A percentile compares a stretch with the other conserved stretches of the same genome.
Conservation (phyloP, 1,140 invertebrate genomes). For the Dermatophagoides farinae region DNA sequence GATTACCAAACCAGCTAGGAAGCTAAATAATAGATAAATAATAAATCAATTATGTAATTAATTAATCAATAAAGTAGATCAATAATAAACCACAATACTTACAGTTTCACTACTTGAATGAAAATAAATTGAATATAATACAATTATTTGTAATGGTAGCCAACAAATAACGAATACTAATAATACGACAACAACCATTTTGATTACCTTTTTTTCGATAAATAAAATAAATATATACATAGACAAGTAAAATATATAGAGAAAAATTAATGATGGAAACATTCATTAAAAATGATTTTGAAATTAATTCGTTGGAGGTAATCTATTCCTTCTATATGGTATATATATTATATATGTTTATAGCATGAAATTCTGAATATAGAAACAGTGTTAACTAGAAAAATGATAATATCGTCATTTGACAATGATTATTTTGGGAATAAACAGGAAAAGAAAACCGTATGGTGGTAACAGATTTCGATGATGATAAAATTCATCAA, state of each 20-base stretch:
- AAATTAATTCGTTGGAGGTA: too few relatives aligned
- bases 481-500: too few relatives aligned
- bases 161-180: constrained; percentile 26
- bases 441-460: too few relatives aligned
- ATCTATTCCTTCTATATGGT: too few relatives aligned
- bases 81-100: neutral
- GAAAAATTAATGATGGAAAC: neutral
- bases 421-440: too few relatives aligned
- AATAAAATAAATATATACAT: too few relatives aligned
- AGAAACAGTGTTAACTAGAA: too few relatives aligned
- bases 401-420: too few relatives aligned
- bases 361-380: too few relatives aligned
- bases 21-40: constrained; percentile 18
- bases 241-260: neutral
- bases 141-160: constrained; percentile 24
- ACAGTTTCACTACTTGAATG: constrained; percentile 19
- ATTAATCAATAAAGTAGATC: neutral
- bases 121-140: constrained; percentile 23
- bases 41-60: neutral
- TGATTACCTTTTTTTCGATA: neutral
- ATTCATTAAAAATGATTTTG: too few relatives aligned
- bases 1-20: constrained; percentile 28
- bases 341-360: too few relatives aligned
- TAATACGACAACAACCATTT: constrained; percentile 4
- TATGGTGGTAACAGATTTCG: too few relatives aligned